Conservation (phyloP, 2,797 vertebrate genomes). For the Natrix natrix region DNA sequence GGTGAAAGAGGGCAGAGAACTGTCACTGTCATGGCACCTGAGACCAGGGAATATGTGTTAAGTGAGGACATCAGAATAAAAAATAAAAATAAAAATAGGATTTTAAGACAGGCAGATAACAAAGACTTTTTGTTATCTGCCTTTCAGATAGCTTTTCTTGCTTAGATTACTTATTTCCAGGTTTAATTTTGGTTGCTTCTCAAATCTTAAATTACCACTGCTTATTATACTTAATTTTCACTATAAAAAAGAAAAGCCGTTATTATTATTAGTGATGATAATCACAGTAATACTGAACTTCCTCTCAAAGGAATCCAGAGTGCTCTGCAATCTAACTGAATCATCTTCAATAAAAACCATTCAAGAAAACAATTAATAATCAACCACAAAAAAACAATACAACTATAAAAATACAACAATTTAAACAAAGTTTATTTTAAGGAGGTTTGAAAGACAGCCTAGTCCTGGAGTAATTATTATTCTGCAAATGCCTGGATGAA, state of each 20-base stretch:
- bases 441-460: background rate
- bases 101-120: background rate
- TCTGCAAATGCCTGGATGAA: background rate
- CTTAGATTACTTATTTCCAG: background rate
- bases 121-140: background rate
- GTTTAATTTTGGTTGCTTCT: background rate
- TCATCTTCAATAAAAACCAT: background rate
- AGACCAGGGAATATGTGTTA: constrained; percentile 8
- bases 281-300: background rate
- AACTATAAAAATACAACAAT: background rate
- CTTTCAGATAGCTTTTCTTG: background rate
- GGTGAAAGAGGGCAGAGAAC: constrained; percentile 24
- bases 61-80: background rate
- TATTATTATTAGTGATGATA: background rate
- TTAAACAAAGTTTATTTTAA: background rate
- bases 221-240: constrained; percentile 5
- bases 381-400: background rate
- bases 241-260: background rate
- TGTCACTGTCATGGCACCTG: constrained; percentile 15
- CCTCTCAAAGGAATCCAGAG: background rate
- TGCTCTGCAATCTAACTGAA: background rate
- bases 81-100: background rate
- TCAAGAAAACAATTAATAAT: background rate
- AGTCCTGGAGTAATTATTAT: background rate
- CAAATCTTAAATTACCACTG: background rate